A percentile compares a stretch with the other conserved stretches of the same genome.
These are phyloP conservation scores for Polydrusus pterygomalis DNA, from an alignment of 2,888 invertebrate genomes.

Conservation along the genomic window DNA sequence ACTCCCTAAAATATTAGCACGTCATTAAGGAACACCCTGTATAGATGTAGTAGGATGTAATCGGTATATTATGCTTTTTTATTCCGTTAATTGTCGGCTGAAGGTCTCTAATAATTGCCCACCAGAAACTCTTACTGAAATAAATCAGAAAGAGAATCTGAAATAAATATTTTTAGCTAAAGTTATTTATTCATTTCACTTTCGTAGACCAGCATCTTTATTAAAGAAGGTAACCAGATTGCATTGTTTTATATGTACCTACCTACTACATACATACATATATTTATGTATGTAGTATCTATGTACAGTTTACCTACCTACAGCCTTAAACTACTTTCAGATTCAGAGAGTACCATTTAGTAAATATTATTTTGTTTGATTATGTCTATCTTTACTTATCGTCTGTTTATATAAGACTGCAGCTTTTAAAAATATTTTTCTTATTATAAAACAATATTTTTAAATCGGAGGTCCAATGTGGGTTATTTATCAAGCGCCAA, in stretches of 20 bases:
- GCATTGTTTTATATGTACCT: constrained; percentile 26
- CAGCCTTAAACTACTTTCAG: constrained; percentile 26
- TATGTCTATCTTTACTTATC: constrained; percentile 18
- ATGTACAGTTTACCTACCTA: too few species aligned
- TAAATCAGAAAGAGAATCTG: constrained; percentile 18
- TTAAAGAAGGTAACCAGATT: constrained; percentile 34
- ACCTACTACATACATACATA: constrained; percentile 3
- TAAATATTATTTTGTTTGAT: constrained; percentile 15
- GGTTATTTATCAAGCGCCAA: too few species aligned
- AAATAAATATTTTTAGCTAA: constrained; percentile 24
- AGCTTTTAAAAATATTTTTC: constrained; percentile 6
- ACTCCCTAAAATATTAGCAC: too few species aligned
- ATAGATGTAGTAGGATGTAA: too few species aligned
- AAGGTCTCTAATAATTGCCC: background rate
- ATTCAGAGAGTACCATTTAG: constrained; percentile 8
- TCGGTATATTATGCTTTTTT: too few species aligned
- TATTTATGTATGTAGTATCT: too few species aligned
- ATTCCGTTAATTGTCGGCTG: too few species aligned
- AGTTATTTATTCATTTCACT: constrained; percentile 43
- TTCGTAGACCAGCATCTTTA: constrained; percentile 35
- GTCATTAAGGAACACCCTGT: too few species aligned
- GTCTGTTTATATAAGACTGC: constrained; percentile 3
- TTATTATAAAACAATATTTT: constrained; percentile 10
- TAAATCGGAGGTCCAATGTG: background rate
- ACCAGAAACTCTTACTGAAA: background rate